Evolutionary conservation across 2,797 vertebrate genomes (phyloP).

Genomic region (Cyclura pinguis): DNA sequence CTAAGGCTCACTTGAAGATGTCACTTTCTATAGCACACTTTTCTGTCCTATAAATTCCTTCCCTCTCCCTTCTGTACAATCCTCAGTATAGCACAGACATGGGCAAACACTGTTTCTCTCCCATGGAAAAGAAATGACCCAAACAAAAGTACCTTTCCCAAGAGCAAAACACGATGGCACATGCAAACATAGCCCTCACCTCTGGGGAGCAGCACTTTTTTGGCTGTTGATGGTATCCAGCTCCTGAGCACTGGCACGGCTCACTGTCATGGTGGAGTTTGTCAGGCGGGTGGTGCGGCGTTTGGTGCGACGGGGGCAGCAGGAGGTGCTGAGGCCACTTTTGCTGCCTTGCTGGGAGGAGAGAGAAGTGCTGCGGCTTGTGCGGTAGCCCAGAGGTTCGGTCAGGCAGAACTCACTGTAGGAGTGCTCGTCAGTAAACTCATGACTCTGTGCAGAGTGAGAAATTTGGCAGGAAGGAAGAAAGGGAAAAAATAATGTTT

Average conservation of each 20-base stretch:
- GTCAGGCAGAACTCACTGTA: constrained; percentile 88
- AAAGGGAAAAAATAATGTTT: neutral
- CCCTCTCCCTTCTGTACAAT: neutral
- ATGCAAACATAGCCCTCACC: constrained; percentile 64
- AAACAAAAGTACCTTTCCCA: neutral
- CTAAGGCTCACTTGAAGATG: neutral
- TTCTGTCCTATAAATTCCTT: too few relatives aligned
- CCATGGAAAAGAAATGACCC: neutral
- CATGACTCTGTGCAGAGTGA: constrained; percentile 76
- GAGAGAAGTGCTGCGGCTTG: constrained; percentile 90
- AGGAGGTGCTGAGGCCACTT: constrained; percentile 75
- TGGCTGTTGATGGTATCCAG: constrained; percentile 87
- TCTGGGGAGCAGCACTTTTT: constrained; percentile 76
- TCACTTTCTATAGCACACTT: neutral
- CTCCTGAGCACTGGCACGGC: constrained; percentile 90
- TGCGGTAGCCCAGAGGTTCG: constrained; percentile 86
- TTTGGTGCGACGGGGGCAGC: constrained; percentile 86
- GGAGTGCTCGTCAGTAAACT: constrained; percentile 83
- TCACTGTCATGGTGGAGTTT: constrained; percentile 91
- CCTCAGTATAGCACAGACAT: neutral
- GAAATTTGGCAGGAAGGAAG: neutral
- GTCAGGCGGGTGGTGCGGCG: constrained; percentile 89
- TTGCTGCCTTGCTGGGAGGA: constrained; percentile 86
- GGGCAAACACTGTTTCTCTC: neutral
- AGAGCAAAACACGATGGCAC: neutral